Evolutionary conservation across 2,888 invertebrate species (phyloP).

Genomic region (Megamerina dolium): DNA sequence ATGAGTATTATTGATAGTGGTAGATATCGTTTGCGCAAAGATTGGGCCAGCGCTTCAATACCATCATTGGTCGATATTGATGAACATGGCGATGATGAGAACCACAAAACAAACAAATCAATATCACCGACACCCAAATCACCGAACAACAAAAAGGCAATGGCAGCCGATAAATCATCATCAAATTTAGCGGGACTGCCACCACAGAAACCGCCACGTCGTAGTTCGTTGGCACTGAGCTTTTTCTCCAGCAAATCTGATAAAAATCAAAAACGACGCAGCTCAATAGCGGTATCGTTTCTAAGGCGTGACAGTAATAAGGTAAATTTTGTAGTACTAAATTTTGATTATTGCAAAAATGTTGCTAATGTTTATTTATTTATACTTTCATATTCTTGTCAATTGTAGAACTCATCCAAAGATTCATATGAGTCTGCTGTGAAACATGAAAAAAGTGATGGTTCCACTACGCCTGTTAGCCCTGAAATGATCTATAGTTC

Average conservation of each 20-base stretch:
- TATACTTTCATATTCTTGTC: neutral
- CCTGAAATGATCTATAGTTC: conserved; percentile 41
- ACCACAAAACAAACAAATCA: conserved; percentile 13
- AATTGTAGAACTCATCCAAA: conserved; percentile 37
- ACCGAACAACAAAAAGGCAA: neutral
- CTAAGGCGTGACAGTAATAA: conserved; percentile 45
- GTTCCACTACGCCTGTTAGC: conserved; percentile 29
- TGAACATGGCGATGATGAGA: conserved; percentile 37
- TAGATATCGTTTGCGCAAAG: conserved; percentile 47
- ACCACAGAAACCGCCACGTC: conserved; percentile 43
- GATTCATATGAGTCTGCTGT: conserved; percentile 47
- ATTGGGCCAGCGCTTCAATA: conserved; percentile 49
- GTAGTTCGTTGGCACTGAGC: conserved; percentile 46
- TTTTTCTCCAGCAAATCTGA: conserved; percentile 42
- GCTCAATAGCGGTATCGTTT: conserved; percentile 48
- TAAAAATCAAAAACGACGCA: conserved; percentile 44
- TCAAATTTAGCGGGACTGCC: conserved; percentile 21
- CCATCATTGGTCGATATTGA: conserved; percentile 48
- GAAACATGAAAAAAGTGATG: conserved; percentile 47
- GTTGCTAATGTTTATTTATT: too few species aligned
- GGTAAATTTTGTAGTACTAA: conserved; percentile 27
- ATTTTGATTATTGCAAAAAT: neutral
- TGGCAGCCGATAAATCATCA: conserved; percentile 17
- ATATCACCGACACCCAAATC: conserved; percentile 2
- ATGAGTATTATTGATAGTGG: conserved; percentile 48